Conservation (phyloP, 1,140 invertebrate genomes). For the Lepidurus arcticus region DNA sequence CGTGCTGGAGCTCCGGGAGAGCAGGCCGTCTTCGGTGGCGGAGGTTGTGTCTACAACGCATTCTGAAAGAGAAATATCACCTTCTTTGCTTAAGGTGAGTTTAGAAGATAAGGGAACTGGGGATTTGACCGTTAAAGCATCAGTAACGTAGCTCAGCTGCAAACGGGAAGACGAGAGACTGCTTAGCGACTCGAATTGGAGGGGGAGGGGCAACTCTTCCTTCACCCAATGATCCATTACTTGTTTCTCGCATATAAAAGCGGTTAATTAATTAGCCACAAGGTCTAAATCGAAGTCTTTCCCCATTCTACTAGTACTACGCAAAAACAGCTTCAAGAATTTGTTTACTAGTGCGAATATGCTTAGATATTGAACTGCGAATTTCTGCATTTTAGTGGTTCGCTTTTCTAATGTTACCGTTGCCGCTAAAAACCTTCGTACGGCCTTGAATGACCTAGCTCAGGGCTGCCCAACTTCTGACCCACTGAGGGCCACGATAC, state of each 20-base stretch:
- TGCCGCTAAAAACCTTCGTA: no score
- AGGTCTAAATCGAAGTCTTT: not conserved
- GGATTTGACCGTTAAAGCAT: not conserved
- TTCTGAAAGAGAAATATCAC: not conserved
- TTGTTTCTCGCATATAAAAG: not conserved
- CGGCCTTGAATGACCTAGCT: no score
- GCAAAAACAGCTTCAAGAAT: not conserved
- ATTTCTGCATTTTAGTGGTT: no score
- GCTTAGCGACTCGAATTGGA: not conserved
- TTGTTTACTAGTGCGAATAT: not conserved
- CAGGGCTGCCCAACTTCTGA: no score
- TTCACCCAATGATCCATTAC: slow-evolving; percentile 15
- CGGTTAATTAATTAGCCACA: not conserved
- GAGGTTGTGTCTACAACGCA: not conserved
- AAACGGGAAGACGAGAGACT: not conserved
- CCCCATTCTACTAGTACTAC: slow-evolving; percentile 1
- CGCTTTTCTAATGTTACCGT: no score
- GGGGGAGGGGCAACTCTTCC: not conserved
- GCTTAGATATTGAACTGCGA: no score
- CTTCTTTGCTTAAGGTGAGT: slow-evolving; percentile 8
- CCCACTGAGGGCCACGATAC: no score
- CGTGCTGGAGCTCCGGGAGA: not conserved
- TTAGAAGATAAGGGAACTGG: not conserved
- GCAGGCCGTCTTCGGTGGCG: not conserved
- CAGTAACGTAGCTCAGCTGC: slow-evolving; percentile 3